These are phyloP conservation scores for Gerosis bhagava DNA, from an alignment of 2,888 invertebrate genomes.

Conservation along the genomic window DNA sequence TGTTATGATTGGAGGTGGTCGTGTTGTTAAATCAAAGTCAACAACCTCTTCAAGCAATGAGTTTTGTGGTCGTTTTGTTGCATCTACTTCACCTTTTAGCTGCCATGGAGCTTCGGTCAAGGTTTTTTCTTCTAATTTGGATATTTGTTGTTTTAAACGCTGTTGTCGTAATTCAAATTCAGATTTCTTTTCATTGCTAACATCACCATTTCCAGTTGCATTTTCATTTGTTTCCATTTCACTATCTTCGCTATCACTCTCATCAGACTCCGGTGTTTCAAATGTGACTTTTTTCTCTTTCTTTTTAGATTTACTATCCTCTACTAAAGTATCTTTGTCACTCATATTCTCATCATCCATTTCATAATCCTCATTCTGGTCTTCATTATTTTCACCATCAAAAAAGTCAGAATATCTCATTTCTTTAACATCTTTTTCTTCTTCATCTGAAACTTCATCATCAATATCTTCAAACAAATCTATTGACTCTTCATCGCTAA, in stretches of 20 bases:
- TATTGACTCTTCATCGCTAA: constrained; percentile 82
- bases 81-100: constrained; percentile 94
- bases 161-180: constrained; percentile 90
- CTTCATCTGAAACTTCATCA: constrained; percentile 61
- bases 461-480: constrained; percentile 83
- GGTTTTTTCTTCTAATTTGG: constrained; percentile 87
- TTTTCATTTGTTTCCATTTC: constrained; percentile 31
- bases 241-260: constrained; percentile 39
- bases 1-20: constrained; percentile 95
- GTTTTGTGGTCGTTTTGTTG: constrained; percentile 92
- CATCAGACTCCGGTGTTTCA: constrained; percentile 51
- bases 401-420: constrained; percentile 88
- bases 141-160: constrained; percentile 86
- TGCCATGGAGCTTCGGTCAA: constrained; percentile 96
- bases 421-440: constrained; percentile 68
- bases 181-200: constrained; percentile 76
- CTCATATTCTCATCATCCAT: constrained; percentile 37
- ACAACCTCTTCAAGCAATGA: constrained; percentile 95
- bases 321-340: constrained; percentile 33
- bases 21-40: constrained; percentile 92
- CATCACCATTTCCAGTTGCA: constrained; percentile 17
- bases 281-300: constrained; percentile 54
- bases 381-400: constrained; percentile 56
- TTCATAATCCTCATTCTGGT: constrained; percentile 35
- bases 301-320: constrained; percentile 33